Base-by-base conservation (phyloP, 2,888 invertebrate genomes). In the Erpobdella octoculata region DNA sequence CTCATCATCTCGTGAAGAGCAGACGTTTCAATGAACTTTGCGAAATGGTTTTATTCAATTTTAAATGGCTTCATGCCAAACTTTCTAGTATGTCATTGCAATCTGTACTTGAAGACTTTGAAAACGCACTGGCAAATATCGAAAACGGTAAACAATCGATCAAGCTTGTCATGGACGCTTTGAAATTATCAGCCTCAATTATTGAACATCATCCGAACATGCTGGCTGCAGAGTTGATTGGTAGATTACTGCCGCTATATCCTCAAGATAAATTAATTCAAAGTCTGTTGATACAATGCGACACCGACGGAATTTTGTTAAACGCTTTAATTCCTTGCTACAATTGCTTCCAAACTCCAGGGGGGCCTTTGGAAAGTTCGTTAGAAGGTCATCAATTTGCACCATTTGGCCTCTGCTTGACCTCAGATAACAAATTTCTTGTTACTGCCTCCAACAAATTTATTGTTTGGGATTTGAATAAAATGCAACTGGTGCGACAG, bases 311-410 rank as follows among this genome's bases (percentile, higher is more conserved):
- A 0, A 65, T 76, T 6, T 41, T 65, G 37, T 64, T 71, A 3
- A 77, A 76, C 74, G 91, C 95, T 0, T 83, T 97, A 68, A 86
- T 95, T 76, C 96, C 97, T 0, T 88, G 92, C 0, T 94, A 94
- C 83, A 96, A 97, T 82, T 96, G 95, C 79, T 85, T 96, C 74
- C 96, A 97, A 81, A 96, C 97, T 0, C 97, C 97, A n/a, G 97
- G 97, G 61, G 97, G 97, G 1, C 97, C 97, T 0, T 85, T 97
- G 5, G 96, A 97, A 90, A 97, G 94, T 81, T 96, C 96, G 0
- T 84, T 97, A 61, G 97, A 97, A 85, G 97, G 96, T 0, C 97
- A 98, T 83, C 94, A 93, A 80, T 98, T 97, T 81, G 97, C 96
- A 0, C 82, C 82, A 0, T 83, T 83, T 68, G 83, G 82, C 9